Base-by-base conservation (phyloP, 2,888 invertebrate genomes). In the Plagodis dolabraria region DNA sequence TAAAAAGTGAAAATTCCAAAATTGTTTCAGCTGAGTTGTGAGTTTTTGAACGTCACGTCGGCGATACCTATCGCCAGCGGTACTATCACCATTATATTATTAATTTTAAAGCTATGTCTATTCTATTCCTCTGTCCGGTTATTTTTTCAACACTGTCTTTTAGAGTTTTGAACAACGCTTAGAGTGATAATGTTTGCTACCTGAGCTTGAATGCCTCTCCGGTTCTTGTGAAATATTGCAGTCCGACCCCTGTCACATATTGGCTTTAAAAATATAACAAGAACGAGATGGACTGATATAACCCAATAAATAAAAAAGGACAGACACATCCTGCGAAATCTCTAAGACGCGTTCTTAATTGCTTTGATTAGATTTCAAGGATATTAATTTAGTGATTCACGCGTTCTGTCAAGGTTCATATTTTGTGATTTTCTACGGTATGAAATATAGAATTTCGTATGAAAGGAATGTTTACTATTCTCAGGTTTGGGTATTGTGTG, bases 301-400 rank as follows among this genome's bases (percentile, higher is more conserved):
- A 53, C n/a, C 33, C 45, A 7, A 40, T 7, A 22, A 53, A 33
- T 6, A 58, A 57, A 63, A 58, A 53, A 57, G 35, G 69, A 67
- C 49, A 57, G 51, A 33, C 9, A 42, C 48, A 68, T 59, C 59
- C 47, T 64, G 66, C 63, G 70, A 69, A 64, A 76, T 72, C 74
- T 77, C 74, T 84, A 86, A 83, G 76, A 82, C 85, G 79, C 85
- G 80, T 85, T 80, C 80, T 85, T 91, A 92, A 92, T 92, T 90
- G 90, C 85, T 79, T 85, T 86, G 91, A 92, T 92, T 89, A 86
- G 84, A 91, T 92, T 92, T 90, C 89, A 90, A 92, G 92, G 87
- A 88, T 91, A 90, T 91, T 92, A 92, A 91, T 90, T 85, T 82
- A 81, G 84, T 85, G 84, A 90, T 88, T 90, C 90, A 88, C 85